Conservation (phyloP, 2,113 vertebrate species). For the Oncorhynchus tshawytscha region DNA sequence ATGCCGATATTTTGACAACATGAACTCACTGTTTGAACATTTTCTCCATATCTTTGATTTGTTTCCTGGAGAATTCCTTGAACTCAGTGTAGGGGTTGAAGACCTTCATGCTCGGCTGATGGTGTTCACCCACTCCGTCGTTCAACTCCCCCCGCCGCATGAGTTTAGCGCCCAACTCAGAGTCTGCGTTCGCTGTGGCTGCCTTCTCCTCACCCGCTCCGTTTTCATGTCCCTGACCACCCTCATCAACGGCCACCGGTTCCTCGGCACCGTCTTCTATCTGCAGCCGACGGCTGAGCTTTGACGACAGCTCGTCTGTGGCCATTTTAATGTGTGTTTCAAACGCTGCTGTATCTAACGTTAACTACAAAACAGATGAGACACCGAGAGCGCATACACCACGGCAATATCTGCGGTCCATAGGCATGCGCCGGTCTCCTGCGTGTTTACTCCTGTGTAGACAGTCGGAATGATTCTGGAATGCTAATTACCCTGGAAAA, state of each 20-base stretch:
- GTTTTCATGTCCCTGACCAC: slow-evolving; percentile 41
- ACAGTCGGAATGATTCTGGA: background rate
- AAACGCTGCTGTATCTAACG: slow-evolving; percentile 7
- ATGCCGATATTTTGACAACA: background rate
- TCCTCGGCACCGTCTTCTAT: slow-evolving; percentile 73
- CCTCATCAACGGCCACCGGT: slow-evolving; percentile 53
- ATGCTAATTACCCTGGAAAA: slow-evolving; percentile 9
- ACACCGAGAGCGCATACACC: slow-evolving; percentile 13
- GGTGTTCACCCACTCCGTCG: slow-evolving; percentile 71
- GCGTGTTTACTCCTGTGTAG: slow-evolving; percentile 14
- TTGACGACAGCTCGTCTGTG: slow-evolving; percentile 80
- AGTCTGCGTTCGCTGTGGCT: slow-evolving; percentile 68
- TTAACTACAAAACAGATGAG: slow-evolving; percentile 27
- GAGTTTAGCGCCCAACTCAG: slow-evolving; percentile 80
- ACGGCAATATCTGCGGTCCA: slow-evolving; percentile 24
- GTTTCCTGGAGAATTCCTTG: slow-evolving; percentile 91
- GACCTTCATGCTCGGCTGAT: slow-evolving; percentile 80
- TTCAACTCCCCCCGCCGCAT: slow-evolving; percentile 78
- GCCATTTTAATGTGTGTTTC: slow-evolving; percentile 74
- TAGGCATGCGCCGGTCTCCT: background rate
- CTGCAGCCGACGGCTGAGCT: slow-evolving; percentile 81
- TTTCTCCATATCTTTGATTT: slow-evolving; percentile 94
- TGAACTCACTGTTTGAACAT: slow-evolving; percentile 90
- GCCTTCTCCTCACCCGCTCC: slow-evolving; percentile 52
- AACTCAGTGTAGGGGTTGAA: slow-evolving; percentile 93